Evolutionary conservation across 1,140 invertebrate species (phyloP).

Genomic region (Nylanderia fulva): DNA sequence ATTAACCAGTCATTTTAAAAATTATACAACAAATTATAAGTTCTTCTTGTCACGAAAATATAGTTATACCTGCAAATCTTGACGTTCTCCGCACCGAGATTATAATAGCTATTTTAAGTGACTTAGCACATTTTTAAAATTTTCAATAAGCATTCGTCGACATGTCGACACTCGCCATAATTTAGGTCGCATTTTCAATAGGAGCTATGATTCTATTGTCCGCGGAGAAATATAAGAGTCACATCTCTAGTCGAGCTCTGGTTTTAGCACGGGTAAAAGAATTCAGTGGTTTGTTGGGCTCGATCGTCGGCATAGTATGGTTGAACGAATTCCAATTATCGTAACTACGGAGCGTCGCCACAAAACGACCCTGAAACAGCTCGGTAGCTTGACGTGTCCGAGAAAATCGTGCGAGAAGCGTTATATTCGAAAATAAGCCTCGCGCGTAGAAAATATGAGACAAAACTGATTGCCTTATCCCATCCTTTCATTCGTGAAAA

Average conservation of each 20-base stretch:
- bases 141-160: not conserved
- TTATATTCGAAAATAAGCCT: conserved; percentile 13
- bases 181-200: not conserved
- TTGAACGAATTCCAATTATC: conserved; percentile 74
- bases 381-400: not conserved
- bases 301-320: conserved; percentile 67
- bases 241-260: not conserved
- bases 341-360: conserved; percentile 65
- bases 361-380: conserved; percentile 22
- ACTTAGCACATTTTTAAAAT: conserved; percentile 12
- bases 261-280: conserved; percentile 28
- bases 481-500: not conserved
- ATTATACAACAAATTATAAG: not conserved
- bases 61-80: not conserved
- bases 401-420: conserved; percentile 27
- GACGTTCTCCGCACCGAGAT: not conserved
- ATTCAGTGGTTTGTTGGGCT: conserved; percentile 62
- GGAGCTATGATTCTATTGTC: conserved; percentile 24
- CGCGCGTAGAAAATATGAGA: conserved; percentile 11
- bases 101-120: not conserved
- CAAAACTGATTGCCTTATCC: not conserved
- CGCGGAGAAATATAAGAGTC: conserved; percentile 2
- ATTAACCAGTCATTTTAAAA: conserved; percentile 7
- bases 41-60: not conserved
- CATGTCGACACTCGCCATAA: not conserved